A percentile compares a stretch with the other conserved stretches of the same genome.
Conservation (phyloP, 2,888 invertebrate species). For the Dolichopus griseipennis region DNA sequence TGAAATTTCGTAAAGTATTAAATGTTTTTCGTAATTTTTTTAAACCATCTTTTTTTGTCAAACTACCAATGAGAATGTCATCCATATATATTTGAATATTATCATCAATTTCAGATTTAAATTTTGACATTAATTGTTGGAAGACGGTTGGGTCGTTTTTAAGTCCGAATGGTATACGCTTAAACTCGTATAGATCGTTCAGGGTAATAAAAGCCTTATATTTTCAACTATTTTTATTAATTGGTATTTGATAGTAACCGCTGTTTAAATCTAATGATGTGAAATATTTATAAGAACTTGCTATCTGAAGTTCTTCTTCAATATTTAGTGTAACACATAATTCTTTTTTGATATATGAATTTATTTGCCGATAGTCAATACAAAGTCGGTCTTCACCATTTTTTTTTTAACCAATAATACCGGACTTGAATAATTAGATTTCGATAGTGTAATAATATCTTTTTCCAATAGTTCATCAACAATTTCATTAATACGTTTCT, state of each 20-base stretch:
- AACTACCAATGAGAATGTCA: conserved; percentile 1
- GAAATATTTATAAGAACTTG: no score
- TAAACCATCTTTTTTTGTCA: conserved; percentile 2
- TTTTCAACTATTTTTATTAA: neutral
- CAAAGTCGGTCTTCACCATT: conserved; percentile 8
- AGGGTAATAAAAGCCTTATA: neutral
- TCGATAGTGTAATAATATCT: conserved; percentile 28
- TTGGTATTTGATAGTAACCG: conserved; percentile 11
- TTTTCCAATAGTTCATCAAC: conserved; percentile 19
- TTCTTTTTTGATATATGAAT: no score
- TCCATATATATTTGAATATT: conserved; percentile 8
- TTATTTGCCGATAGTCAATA: neutral
- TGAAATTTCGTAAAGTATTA: neutral
- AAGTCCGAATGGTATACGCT: neutral
- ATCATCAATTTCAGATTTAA: neutral
- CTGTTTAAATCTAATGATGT: no score
- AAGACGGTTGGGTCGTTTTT: neutral
- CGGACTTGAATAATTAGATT: conserved; percentile 30
- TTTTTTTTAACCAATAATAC: conserved; percentile 22
- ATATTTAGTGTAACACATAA: no score
- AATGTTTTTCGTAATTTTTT: neutral
- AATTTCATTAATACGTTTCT: neutral
- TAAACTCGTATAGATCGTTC: neutral
- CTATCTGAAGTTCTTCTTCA: no score
- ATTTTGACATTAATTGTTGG: no score